A percentile compares a stretch with the other conserved stretches of the same genome.
Evolutionary conservation across 2,797 vertebrate species (phyloP).

Genomic region (Poeciliopsis presidionis): DNA sequence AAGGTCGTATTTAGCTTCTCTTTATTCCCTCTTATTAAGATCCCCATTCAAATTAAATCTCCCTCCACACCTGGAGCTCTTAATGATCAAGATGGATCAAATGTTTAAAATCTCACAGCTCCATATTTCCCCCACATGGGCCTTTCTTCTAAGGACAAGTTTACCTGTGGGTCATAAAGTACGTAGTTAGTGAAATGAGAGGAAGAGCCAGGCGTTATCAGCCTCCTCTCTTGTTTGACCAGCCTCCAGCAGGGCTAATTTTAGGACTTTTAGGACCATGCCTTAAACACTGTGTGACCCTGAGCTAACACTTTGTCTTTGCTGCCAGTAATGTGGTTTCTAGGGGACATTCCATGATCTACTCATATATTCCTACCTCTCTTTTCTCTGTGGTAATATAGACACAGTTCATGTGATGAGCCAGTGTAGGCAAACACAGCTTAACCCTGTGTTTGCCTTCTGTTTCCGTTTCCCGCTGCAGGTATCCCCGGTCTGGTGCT

Average conservation of each 20-base stretch:
- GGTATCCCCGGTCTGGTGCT: not conserved
- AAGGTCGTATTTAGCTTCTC: not conserved
- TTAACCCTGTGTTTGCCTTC: not conserved
- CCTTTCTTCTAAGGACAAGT: not conserved
- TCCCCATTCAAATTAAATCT: not conserved
- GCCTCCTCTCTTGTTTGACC: not conserved
- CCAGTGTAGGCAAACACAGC: not conserved
- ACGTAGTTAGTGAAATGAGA: not conserved
- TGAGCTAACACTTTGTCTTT: not conserved
- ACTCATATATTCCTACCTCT: not conserved
- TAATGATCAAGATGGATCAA: not conserved
- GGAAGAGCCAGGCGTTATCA: not conserved
- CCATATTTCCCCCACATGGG: not conserved
- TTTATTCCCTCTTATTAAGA: not conserved
- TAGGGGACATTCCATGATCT: not conserved
- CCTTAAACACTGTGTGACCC: slow-evolving; percentile 5
- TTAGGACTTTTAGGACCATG: slow-evolving; percentile 3
- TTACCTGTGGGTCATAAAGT: not conserved
- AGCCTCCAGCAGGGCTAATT: slow-evolving; percentile 1
- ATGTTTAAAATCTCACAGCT: not conserved
- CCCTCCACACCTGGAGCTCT: not conserved
- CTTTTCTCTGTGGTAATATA: not conserved
- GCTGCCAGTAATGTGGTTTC: not conserved
- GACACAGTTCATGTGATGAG: not conserved
- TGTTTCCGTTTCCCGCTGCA: not conserved